Evolutionary conservation across 2,888 invertebrate genomes (phyloP).

Genomic region (Rotaria socialis): DNA sequence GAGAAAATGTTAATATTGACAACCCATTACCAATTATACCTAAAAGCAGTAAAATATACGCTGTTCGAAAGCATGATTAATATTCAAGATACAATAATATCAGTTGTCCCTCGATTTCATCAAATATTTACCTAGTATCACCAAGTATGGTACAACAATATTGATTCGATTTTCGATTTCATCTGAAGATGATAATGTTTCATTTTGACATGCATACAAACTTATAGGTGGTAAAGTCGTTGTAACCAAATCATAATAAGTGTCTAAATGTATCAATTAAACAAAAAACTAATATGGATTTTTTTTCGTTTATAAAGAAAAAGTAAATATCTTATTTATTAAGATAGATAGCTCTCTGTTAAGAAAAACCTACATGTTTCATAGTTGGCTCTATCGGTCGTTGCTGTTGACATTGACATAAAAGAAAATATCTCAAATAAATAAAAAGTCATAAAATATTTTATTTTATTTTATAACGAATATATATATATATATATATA

Average conservation of each 20-base stretch:
- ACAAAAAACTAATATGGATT: not conserved
- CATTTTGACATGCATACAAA: not conserved
- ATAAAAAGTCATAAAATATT: not conserved
- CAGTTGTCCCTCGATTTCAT: not conserved
- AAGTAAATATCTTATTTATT: too few relatives aligned
- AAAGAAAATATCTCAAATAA: not conserved
- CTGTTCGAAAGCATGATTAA: not conserved
- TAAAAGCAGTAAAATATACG: not conserved
- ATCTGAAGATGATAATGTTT: not conserved
- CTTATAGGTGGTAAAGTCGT: not conserved
- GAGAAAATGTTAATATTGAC: not conserved
- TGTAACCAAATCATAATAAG: not conserved
- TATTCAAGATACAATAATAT: not conserved
- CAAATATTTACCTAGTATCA: not conserved
- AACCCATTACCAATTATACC: not conserved
- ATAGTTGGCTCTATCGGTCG: not conserved
- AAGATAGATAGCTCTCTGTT: too few relatives aligned
- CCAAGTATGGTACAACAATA: not conserved
- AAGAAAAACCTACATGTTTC: not conserved
- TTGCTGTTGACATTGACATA: not conserved
- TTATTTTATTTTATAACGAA: not conserved
- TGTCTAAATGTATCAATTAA: not conserved
- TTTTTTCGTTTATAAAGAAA: too few relatives aligned
- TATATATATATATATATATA: not conserved
- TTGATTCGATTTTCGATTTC: constrained; percentile 16